Conservation (phyloP, 2,888 invertebrate genomes). For the Trachelus stipa region DNA sequence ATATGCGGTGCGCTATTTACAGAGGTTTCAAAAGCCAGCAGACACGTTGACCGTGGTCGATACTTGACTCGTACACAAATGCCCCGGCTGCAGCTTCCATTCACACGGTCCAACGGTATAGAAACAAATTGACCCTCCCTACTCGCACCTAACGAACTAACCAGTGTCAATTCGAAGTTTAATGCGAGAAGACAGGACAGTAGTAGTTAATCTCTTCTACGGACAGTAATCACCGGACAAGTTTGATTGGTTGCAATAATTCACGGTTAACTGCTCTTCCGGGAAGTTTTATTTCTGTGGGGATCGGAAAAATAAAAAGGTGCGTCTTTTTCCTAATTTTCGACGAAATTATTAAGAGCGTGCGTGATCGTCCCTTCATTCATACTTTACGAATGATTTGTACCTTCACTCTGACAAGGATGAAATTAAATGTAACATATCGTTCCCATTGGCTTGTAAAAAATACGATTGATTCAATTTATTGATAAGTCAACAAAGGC, state of each 20-base stretch:
- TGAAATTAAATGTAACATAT: not conserved
- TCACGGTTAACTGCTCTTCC: not conserved
- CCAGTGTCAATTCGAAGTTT: not conserved
- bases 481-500: not conserved
- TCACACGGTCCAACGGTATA: not conserved
- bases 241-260: not conserved
- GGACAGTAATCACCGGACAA: not conserved
- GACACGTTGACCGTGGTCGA: not conserved
- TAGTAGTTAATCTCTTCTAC: not conserved
- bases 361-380: not conserved
- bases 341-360: not conserved
- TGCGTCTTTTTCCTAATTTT: not conserved
- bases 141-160: not conserved
- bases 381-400: not conserved
- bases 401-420: not conserved
- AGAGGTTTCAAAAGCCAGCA: not conserved
- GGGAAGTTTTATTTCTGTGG: not conserved
- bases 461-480: not conserved
- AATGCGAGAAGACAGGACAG: not conserved
- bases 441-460: not conserved
- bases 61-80: not conserved
- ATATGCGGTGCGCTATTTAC: not conserved
- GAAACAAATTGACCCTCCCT: not conserved
- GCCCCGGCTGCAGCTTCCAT: not conserved
- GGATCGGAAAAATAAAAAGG: not conserved